These are phyloP conservation scores for Cygnus atratus DNA, from an alignment of 2,113 vertebrate species.

Conservation along the genomic window DNA sequence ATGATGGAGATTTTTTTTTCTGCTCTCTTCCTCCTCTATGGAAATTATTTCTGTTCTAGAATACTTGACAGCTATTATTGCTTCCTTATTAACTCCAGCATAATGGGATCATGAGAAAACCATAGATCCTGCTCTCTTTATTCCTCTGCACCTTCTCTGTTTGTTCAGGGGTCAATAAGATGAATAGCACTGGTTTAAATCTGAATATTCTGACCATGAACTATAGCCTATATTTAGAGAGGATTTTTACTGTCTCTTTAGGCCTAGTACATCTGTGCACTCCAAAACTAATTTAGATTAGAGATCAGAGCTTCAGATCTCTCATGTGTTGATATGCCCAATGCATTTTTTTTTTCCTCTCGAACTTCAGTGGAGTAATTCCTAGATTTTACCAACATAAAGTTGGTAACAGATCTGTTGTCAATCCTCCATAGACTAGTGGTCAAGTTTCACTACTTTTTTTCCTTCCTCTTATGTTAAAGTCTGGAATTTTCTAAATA, in stretches of 20 bases:
- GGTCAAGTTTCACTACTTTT: background rate
- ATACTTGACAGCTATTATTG: background rate
- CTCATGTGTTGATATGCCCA: background rate
- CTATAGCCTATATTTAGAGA: background rate
- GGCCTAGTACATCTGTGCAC: background rate
- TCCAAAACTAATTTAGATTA: background rate
- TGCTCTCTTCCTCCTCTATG: background rate
- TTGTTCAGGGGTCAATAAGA: background rate
- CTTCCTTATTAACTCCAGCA: background rate
- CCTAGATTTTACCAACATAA: background rate
- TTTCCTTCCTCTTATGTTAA: background rate
- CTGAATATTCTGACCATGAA: background rate
- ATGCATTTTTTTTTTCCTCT: background rate
- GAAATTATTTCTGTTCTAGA: background rate
- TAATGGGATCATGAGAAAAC: background rate
- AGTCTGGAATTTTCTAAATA: background rate
- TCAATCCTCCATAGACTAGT: background rate
- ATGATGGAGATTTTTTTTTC: background rate
- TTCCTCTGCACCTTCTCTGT: background rate
- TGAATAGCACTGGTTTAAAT: background rate
- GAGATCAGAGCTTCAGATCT: background rate
- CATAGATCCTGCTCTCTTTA: background rate
- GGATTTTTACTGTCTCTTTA: background rate
- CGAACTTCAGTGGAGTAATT: background rate
- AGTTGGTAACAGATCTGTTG: background rate